Conservation (phyloP, 37 sponge, comb jelly and placozoan species). For the Ephydatia muelleri region DNA sequence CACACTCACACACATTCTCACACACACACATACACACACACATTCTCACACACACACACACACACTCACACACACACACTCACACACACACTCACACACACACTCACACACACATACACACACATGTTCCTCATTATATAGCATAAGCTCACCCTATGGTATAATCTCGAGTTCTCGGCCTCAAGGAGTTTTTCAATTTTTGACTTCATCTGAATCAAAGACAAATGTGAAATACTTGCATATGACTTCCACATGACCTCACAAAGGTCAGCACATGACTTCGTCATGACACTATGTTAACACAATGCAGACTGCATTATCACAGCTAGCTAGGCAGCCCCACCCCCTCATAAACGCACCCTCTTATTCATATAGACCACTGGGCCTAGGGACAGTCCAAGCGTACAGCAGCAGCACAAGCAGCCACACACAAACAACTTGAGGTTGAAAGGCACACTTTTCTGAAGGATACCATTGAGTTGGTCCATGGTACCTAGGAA, state of each 20-base stretch:
- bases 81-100: not conserved
- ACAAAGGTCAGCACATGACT: not conserved
- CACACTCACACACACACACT: not conserved
- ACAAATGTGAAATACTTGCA: slow-evolving; percentile 4
- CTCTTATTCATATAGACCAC: slow-evolving; percentile 73
- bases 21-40: not conserved
- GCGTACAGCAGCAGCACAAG: slow-evolving; percentile 90
- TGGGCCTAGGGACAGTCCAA: slow-evolving; percentile 84
- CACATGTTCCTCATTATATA: not conserved
- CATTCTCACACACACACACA: not conserved
- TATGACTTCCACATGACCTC: slow-evolving; percentile 5
- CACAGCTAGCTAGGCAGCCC: not conserved
- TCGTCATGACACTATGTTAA: too few species aligned
- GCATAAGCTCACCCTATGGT: slow-evolving; percentile 61
- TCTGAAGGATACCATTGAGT: slow-evolving; percentile 67
- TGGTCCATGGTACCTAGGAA: slow-evolving; percentile 67
- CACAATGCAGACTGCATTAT: not conserved
- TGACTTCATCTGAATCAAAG: slow-evolving; percentile 57
- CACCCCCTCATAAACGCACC: slow-evolving; percentile 30
- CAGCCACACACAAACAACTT: slow-evolving; percentile 83
- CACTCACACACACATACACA: not conserved
- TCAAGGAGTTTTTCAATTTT: slow-evolving; percentile 69
- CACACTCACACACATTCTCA: not conserved
- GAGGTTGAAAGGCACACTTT: slow-evolving; percentile 67
- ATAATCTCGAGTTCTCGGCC: slow-evolving; percentile 77